A percentile compares a stretch with the other conserved stretches of the same genome.
These are phyloP conservation scores for Thamnaconus septentrionalis DNA, from an alignment of 2,113 vertebrate species.

Conservation along the genomic window DNA sequence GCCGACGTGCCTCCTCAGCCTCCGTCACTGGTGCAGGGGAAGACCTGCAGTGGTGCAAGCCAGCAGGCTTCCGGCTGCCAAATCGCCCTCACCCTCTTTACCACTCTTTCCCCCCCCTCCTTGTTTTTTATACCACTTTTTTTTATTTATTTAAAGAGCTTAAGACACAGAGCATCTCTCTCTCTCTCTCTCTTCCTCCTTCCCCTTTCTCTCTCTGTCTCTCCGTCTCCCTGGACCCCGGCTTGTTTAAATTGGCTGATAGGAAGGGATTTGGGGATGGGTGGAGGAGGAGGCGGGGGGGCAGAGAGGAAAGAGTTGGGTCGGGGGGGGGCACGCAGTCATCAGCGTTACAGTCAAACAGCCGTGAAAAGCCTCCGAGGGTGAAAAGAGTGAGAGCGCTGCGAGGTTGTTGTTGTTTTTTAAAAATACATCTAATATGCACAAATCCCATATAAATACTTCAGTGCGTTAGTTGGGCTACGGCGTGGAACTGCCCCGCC, in stretches of 20 bases:
- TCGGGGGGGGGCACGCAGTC: conserved; percentile 72
- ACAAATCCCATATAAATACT: conserved; percentile 84
- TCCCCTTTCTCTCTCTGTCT: background rate
- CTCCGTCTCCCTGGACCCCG: conserved; percentile 70
- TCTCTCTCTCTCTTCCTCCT: conserved; percentile 6
- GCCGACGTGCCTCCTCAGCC: conserved; percentile 79
- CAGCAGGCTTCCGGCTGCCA: conserved; percentile 78
- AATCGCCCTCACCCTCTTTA: conserved; percentile 79
- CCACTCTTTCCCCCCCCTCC: conserved; percentile 27
- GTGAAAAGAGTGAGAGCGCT: conserved; percentile 81
- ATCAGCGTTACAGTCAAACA: conserved; percentile 81
- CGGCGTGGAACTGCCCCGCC: conserved; percentile 48
- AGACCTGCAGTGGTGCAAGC: conserved; percentile 67
- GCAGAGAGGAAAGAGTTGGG: conserved; percentile 54
- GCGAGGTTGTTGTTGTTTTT: too few species aligned
- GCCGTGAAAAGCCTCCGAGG: conserved; percentile 76
- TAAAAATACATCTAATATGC: conserved; percentile 72
- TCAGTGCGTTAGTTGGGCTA: conserved; percentile 70
- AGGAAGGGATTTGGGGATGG: conserved; percentile 80
- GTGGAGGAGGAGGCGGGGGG: conserved; percentile 75
- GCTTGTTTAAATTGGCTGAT: conserved; percentile 81
- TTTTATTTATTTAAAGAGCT: conserved; percentile 80
- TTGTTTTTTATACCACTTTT: conserved; percentile 14
- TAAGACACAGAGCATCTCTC: conserved; percentile 71
- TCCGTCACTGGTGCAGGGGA: conserved; percentile 58